Conservation (phyloP, 2,113 vertebrate species). For the Vireo altiloquus region DNA sequence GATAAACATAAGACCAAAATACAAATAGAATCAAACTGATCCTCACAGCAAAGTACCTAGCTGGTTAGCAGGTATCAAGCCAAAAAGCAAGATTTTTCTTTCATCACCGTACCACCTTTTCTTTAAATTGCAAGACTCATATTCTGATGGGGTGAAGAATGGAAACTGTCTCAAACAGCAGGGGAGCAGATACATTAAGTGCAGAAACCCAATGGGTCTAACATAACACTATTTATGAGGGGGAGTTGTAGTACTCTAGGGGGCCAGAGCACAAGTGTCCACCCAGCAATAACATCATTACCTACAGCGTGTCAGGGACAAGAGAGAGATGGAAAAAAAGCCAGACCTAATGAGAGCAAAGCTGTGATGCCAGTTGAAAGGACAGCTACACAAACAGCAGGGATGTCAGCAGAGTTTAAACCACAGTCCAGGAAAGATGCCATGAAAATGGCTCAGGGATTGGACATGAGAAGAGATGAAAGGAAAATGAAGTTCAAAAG, state of each 20-base stretch:
- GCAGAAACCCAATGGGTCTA: not conserved
- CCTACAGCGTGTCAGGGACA: not conserved
- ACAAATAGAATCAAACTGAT: not conserved
- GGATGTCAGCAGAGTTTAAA: slow-evolving; percentile 3
- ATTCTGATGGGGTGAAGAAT: not conserved
- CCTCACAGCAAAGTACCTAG: not conserved
- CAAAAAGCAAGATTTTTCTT: not conserved
- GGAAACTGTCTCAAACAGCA: not conserved
- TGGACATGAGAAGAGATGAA: not conserved
- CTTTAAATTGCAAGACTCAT: not conserved
- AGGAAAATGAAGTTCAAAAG: slow-evolving; percentile 38
- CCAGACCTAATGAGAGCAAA: not conserved
- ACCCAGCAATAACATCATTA: not conserved
- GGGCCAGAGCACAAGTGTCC: not conserved
- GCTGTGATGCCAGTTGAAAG: not conserved
- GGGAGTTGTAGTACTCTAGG: not conserved
- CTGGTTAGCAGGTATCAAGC: not conserved
- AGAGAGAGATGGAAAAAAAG: not conserved
- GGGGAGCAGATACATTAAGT: not conserved
- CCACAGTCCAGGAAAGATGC: not conserved
- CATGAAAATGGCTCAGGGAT: fast-evolving
- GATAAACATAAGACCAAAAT: not conserved
- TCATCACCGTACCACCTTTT: not conserved
- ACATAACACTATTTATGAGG: not conserved
- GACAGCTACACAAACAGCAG: not conserved